Percentiles rank a stretch among this genome's conserved stretches.
Conservation (phyloP, 1,140 invertebrate species). For the Hyles euphorbiae region DNA sequence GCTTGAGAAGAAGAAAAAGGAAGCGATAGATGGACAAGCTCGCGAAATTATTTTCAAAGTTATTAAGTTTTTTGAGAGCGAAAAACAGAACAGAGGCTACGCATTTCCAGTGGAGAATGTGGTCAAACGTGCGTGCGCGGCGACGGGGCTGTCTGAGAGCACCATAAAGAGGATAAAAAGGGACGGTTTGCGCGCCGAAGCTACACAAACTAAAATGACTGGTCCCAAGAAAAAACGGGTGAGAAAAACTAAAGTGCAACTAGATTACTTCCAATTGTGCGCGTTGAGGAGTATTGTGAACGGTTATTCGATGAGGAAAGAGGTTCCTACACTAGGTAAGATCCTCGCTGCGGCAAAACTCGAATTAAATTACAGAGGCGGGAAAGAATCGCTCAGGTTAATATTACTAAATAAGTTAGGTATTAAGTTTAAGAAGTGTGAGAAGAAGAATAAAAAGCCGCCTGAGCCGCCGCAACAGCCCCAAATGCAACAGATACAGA, state of each 20-base stretch:
- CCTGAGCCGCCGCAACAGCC: slow-evolving; percentile 29
- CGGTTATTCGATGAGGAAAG: slow-evolving; percentile 55
- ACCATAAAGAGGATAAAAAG: slow-evolving; percentile 66
- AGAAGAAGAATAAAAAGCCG: slow-evolving; percentile 65
- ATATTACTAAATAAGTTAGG: slow-evolving; percentile 66
- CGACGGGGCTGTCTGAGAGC: slow-evolving; percentile 62
- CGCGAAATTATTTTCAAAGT: slow-evolving; percentile 66
- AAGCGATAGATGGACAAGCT: slow-evolving; percentile 64
- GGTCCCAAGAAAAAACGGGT: slow-evolving; percentile 65
- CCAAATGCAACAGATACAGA: slow-evolving; percentile 21
- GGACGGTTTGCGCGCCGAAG: slow-evolving; percentile 58
- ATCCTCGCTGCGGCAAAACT: slow-evolving; percentile 59
- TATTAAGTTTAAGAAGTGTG: slow-evolving; percentile 70
- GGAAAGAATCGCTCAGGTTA: slow-evolving; percentile 60
- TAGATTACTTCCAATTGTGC: slow-evolving; percentile 66
- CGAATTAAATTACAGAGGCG: slow-evolving; percentile 59
- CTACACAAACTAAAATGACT: slow-evolving; percentile 64
- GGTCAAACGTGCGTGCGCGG: slow-evolving; percentile 61
- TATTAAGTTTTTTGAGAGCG: slow-evolving; percentile 67
- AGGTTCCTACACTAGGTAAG: slow-evolving; percentile 63
- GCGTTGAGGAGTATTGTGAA: slow-evolving; percentile 60
- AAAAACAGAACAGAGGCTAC: slow-evolving; percentile 66
- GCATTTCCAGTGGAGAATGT: slow-evolving; percentile 66
- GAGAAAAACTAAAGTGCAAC: slow-evolving; percentile 62
- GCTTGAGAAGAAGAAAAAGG: slow-evolving; percentile 59